Percentiles rank a stretch among this genome's conserved stretches.
phyloP scores from a whole-genome alignment of 1,140 invertebrate genomes.

The Sitobion miscanthi region DNA sequence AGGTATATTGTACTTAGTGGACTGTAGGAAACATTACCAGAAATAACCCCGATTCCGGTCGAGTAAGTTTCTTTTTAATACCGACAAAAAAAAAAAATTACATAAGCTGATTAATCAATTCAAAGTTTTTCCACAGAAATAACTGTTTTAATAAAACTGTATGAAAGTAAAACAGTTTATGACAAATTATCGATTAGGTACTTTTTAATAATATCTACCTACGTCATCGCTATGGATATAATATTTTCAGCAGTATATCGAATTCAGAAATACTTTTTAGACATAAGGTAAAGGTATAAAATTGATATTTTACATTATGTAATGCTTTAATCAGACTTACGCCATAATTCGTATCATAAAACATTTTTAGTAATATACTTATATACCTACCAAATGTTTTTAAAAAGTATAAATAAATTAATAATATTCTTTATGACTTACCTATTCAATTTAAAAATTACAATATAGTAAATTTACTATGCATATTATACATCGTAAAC shows the following conservation, averaged over 20 bases:
- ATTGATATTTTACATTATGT: too few species aligned
- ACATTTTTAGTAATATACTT: too few species aligned
- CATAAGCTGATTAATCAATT: neutral
- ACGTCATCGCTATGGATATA: too few species aligned
- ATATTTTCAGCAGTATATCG: too few species aligned
- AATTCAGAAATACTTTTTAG: too few species aligned
- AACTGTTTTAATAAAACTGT: neutral
- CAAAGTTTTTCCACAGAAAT: neutral
- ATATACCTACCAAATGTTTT: too few species aligned
- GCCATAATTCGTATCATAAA: too few species aligned
- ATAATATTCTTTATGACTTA: neutral
- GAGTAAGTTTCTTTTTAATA: neutral
- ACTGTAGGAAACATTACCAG: neutral
- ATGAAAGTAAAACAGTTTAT: neutral
- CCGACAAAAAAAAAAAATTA: neutral
- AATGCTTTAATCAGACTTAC: too few species aligned
- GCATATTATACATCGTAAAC: neutral
- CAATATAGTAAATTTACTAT: neutral
- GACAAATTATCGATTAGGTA: too few species aligned
- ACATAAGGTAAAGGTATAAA: too few species aligned
- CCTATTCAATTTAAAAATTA: neutral
- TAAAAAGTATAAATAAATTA: too few species aligned
- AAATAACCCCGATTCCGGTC: neutral
- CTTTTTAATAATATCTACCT: too few species aligned
- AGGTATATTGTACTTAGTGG: neutral